These are phyloP conservation scores for Dicycla oo DNA, from an alignment of 2,888 invertebrate species.

Conservation along the genomic window DNA sequence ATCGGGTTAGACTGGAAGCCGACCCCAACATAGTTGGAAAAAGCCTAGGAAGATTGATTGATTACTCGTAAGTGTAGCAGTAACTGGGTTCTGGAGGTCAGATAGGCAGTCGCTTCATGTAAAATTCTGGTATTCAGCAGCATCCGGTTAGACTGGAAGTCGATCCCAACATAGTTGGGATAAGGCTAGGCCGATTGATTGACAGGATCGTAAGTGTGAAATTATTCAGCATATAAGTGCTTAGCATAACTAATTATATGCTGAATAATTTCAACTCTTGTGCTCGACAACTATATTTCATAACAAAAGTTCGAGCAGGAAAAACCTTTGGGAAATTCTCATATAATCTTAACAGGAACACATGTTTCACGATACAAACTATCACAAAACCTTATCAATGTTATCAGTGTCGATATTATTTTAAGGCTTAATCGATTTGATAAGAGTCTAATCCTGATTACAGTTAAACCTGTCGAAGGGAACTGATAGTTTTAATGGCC, in stretches of 20 bases:
- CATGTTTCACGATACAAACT: slow-evolving; percentile 35
- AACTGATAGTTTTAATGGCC: background rate
- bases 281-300: background rate
- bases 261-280: background rate
- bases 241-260: background rate
- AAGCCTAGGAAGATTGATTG: too few species aligned
- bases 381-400: slow-evolving; percentile 33
- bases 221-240: too few species aligned
- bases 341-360: slow-evolving; percentile 31
- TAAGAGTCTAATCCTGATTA: slow-evolving; percentile 44
- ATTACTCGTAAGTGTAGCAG: background rate
- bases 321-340: slow-evolving; percentile 21
- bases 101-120: background rate
- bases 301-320: background rate
- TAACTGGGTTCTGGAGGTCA: background rate
- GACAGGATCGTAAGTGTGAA: background rate
- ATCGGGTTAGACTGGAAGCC: too few species aligned
- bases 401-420: slow-evolving; percentile 51
- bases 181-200: background rate
- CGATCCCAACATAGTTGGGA: background rate
- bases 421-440: slow-evolving; percentile 57
- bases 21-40: too few species aligned
- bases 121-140: background rate
- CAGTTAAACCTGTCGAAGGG: slow-evolving; percentile 19
- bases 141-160: background rate